A percentile compares a stretch with the other conserved stretches of the same genome.
Evolutionary conservation across 1,140 invertebrate genomes (phyloP).

Genomic region (Halictus rubicundus): DNA sequence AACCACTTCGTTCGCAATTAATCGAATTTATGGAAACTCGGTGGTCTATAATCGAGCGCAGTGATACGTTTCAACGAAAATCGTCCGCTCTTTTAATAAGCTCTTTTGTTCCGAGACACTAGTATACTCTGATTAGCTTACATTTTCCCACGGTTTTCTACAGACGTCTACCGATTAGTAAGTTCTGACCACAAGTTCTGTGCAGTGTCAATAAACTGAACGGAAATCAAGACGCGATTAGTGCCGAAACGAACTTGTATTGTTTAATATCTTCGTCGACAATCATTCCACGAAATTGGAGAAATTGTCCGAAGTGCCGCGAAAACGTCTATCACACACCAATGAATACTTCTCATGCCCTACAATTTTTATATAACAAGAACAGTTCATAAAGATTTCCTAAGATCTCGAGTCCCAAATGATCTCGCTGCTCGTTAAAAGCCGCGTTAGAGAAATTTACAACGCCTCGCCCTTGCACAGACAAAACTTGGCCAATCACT

Average conservation of each 20-base stretch:
- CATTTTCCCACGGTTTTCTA: slow-evolving; percentile 14
- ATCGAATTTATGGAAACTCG: background rate
- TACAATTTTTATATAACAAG: slow-evolving; percentile 48
- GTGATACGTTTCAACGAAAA: background rate
- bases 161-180: slow-evolving; percentile 36
- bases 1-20: background rate
- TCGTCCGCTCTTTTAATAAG: slow-evolving; percentile 23
- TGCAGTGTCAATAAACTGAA: slow-evolving; percentile 16
- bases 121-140: slow-evolving; percentile 28
- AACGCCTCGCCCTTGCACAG: slow-evolving; percentile 43
- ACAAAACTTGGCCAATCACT: slow-evolving; percentile 64
- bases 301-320: background rate
- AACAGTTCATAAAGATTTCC: slow-evolving; percentile 50
- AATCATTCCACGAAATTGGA: slow-evolving; percentile 13
- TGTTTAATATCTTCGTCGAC: slow-evolving; percentile 29
- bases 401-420: slow-evolving; percentile 43
- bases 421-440: slow-evolving; percentile 28
- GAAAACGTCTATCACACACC: slow-evolving; percentile 14
- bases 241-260: background rate
- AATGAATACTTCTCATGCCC: slow-evolving; percentile 20
- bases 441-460: slow-evolving; percentile 42
- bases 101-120: slow-evolving; percentile 47
- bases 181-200: slow-evolving; percentile 49
- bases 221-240: background rate
- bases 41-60: background rate